Evolutionary conservation across 2,797 vertebrate genomes (phyloP).

Genomic region (Psittacula echo): DNA sequence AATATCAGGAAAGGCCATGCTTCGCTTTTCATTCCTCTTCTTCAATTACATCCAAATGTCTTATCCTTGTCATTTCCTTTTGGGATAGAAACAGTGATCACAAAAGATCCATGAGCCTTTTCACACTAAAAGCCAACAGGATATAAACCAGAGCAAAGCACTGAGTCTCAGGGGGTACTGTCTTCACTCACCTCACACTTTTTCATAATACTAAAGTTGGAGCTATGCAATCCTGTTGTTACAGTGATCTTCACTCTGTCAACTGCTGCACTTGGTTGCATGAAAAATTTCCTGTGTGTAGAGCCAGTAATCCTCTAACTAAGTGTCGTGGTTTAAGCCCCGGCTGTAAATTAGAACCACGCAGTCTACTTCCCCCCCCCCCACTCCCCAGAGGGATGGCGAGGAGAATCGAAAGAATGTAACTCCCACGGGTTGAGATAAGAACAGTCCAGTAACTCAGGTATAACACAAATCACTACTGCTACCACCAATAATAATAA

Average conservation of each 20-base stretch:
- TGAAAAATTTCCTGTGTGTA: background rate
- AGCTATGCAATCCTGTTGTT: background rate
- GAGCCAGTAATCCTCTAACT: background rate
- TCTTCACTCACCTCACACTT: background rate
- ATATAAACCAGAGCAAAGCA: background rate
- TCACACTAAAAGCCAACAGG: background rate
- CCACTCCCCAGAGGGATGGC: too few species aligned
- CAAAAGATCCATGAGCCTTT: background rate
- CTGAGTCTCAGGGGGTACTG: background rate
- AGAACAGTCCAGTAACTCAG: too few species aligned
- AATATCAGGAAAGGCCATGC: background rate
- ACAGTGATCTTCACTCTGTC: background rate
- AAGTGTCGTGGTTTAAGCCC: background rate
- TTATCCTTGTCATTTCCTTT: background rate
- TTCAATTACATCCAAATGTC: background rate
- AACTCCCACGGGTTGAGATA: too few species aligned
- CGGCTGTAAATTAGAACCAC: too few species aligned
- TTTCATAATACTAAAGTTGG: background rate
- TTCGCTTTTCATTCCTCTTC: background rate
- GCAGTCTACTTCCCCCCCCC: too few species aligned
- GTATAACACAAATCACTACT: too few species aligned
- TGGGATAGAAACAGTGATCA: background rate
- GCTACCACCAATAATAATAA: too few species aligned
- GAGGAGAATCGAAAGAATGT: too few species aligned
- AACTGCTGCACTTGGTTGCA: rapidly evolving